Percentiles rank a stretch among this genome's conserved stretches.
phyloP scores from a whole-genome alignment of 2,888 invertebrate species.

The Lasius platythorax region DNA sequence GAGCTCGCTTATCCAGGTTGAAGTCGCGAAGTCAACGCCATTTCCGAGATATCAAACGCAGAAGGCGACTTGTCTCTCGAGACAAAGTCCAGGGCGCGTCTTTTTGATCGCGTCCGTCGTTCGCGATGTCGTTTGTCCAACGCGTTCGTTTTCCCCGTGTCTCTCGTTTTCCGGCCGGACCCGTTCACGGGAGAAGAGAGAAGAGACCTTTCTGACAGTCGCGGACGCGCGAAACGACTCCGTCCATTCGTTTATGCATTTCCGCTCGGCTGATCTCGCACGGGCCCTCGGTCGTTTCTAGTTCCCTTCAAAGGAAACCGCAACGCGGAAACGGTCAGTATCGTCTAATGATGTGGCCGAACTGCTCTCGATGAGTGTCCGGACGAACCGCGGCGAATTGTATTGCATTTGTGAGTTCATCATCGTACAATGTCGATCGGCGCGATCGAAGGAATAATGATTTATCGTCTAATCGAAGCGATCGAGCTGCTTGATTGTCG shows the following conservation, averaged over 20 bases:
- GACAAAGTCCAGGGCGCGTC: conserved; percentile 29
- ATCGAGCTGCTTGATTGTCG: no score
- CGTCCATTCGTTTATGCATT: conserved; percentile 79
- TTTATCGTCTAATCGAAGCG: neutral
- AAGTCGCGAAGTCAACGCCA: conserved; percentile 25
- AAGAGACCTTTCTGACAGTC: conserved; percentile 35
- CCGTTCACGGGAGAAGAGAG: conserved; percentile 29
- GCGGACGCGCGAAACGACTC: conserved; percentile 52
- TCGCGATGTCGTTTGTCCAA: conserved; percentile 57
- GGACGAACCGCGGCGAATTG: conserved; percentile 71
- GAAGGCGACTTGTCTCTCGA: neutral
- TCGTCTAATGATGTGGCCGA: conserved; percentile 84
- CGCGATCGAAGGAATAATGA: neutral
- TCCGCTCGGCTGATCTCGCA: conserved; percentile 80
- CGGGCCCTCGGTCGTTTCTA: conserved; percentile 68
- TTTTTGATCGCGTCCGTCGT: conserved; percentile 45
- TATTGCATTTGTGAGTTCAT: conserved; percentile 25
- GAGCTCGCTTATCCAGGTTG: neutral
- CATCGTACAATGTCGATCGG: neutral
- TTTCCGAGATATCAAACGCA: conserved; percentile 52
- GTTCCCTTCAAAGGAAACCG: conserved; percentile 84
- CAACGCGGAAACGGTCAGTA: conserved; percentile 79
- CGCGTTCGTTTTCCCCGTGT: conserved; percentile 4
- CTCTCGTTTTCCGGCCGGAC: conserved; percentile 47
- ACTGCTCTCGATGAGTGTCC: conserved; percentile 62